Evolutionary conservation across 2,888 invertebrate genomes (phyloP).

Genomic region (Itoplectis maculator): DNA sequence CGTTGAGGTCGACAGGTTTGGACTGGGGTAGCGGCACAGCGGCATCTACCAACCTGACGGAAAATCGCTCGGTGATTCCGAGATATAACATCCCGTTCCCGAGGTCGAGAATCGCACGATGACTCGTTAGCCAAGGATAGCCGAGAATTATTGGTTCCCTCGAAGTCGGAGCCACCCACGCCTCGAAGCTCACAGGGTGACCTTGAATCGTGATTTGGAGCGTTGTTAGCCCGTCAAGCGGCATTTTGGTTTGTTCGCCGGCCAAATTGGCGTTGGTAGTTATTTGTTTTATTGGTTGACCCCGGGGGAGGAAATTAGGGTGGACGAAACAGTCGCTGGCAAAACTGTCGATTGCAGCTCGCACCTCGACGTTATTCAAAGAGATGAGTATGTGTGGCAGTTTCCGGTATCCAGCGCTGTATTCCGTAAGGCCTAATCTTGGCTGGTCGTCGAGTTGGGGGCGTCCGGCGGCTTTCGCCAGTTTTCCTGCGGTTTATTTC

Average conservation of each 20-base stretch:
- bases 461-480: conserved; percentile 20
- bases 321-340: conserved; percentile 23
- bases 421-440: conserved; percentile 17
- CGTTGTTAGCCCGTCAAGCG: not conserved
- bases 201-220: not conserved
- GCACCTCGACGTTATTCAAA: not conserved
- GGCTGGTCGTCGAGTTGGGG: too few relatives aligned
- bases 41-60: not conserved
- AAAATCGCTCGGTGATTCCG: not conserved
- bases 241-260: not conserved
- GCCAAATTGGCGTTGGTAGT: not conserved
- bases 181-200: not conserved
- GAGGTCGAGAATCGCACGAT: too few relatives aligned
- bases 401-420: not conserved
- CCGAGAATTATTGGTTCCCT: conserved; percentile 8
- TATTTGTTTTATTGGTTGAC: not conserved
- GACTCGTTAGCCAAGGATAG: not conserved
- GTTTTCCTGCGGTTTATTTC: not conserved
- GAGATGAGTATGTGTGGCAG: conserved; percentile 4
- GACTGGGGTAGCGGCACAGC: not conserved
- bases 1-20: not conserved
- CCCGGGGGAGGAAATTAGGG: not conserved
- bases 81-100: too few relatives aligned
- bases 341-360: conserved; percentile 8
- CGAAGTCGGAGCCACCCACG: not conserved